These are phyloP conservation scores for Tenebrio molitor DNA, from an alignment of 1,140 invertebrate genomes.

Conservation along the genomic window DNA sequence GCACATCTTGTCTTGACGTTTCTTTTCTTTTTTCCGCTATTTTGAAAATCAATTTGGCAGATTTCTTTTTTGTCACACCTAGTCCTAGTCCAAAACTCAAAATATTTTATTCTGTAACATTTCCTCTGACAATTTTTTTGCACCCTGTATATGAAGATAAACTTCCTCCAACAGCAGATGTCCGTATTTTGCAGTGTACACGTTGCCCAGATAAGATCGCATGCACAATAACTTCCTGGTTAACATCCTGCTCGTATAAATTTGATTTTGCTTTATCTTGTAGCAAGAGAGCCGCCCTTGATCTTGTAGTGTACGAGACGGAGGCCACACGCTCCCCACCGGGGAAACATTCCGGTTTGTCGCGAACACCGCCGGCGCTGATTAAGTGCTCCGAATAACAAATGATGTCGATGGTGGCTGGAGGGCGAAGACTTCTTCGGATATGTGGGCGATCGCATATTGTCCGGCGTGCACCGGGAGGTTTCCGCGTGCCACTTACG, in stretches of 20 bases:
- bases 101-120: too few relatives aligned
- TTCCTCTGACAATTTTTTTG: too few relatives aligned
- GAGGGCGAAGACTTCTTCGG: conserved; percentile 3
- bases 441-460: conserved; percentile 7
- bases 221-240: not conserved
- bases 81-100: too few relatives aligned
- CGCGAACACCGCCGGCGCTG: not conserved
- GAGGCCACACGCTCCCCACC: not conserved
- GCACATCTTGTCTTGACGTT: too few relatives aligned
- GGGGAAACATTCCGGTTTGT: not conserved
- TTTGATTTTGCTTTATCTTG: not conserved
- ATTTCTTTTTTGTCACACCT: too few relatives aligned
- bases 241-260: not conserved
- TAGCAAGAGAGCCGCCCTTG: not conserved
- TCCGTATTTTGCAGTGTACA: too few relatives aligned
- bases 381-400: not conserved
- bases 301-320: not conserved
- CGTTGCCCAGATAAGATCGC: not conserved
- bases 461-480: not conserved
- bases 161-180: too few relatives aligned
- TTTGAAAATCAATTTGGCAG: too few relatives aligned
- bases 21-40: too few relatives aligned
- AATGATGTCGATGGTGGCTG: not conserved
- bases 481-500: conserved; percentile 15
- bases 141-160: too few relatives aligned